A percentile compares a stretch with the other conserved stretches of the same genome.
Conservation (phyloP, 2,888 invertebrate species). For the Malthinus seriepunctatus region DNA sequence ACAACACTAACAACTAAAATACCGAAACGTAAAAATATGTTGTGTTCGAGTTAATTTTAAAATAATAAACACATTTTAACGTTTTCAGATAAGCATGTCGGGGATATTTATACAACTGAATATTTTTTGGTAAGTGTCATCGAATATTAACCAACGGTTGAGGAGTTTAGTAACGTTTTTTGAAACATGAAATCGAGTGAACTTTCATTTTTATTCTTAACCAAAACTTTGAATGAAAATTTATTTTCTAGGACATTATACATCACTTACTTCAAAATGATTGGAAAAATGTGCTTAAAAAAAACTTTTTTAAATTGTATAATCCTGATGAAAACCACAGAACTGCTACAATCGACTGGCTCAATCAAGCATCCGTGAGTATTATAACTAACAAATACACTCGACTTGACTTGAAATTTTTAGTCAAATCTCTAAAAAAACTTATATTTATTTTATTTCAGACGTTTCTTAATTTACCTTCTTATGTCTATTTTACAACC, state of each 20-base stretch:
- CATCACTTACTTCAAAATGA: conserved; percentile 12
- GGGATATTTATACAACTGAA: conserved; percentile 5
- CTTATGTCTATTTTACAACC: conserved; percentile 9
- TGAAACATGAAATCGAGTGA: too few relatives aligned
- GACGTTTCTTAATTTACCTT: background rate
- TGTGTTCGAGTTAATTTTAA: background rate
- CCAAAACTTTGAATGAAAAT: too few relatives aligned
- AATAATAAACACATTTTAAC: background rate
- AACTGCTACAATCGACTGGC: conserved; percentile 21
- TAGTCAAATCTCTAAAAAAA: background rate
- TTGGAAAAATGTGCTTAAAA: conserved; percentile 5
- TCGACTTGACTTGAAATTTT: background rate
- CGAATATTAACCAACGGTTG: too few relatives aligned
- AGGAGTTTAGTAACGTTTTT: too few relatives aligned
- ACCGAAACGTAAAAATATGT: background rate
- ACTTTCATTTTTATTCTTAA: too few relatives aligned
- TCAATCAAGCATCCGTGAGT: conserved; percentile 19
- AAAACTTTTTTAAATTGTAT: background rate
- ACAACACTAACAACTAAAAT: background rate
- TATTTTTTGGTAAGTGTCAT: conserved; percentile 10
- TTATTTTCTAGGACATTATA: conserved; percentile 17
- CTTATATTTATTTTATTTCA: too few relatives aligned
- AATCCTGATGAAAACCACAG: conserved; percentile 3
- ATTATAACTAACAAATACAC: background rate
- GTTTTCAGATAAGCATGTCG: background rate